These are phyloP conservation scores for Pseudorhombus dupliciocellatus DNA, from an alignment of 2,113 vertebrate genomes.

Conservation along the genomic window DNA sequence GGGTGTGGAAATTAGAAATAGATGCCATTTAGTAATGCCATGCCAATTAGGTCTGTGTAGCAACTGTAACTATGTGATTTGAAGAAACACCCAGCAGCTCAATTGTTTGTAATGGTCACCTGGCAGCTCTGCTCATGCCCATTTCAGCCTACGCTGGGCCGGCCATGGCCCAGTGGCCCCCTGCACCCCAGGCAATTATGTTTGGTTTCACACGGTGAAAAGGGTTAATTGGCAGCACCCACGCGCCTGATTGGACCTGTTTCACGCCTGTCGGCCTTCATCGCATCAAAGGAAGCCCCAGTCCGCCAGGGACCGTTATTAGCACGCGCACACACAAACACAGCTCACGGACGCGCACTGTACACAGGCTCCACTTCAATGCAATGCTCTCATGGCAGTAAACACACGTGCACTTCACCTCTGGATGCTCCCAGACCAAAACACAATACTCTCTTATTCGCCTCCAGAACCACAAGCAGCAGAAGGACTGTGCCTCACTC, in stretches of 20 bases:
- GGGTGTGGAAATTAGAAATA: slow-evolving; percentile 69
- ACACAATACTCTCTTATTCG: background rate
- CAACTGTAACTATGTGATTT: slow-evolving; percentile 76
- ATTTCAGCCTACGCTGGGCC: slow-evolving; percentile 76
- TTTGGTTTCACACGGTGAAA: slow-evolving; percentile 82
- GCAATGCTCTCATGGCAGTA: slow-evolving; percentile 1
- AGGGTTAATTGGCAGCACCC: slow-evolving; percentile 83
- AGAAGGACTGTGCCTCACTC: background rate
- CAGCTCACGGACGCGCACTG: slow-evolving; percentile 21
- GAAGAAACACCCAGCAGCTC: slow-evolving; percentile 70
- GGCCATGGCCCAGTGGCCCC: slow-evolving; percentile 72
- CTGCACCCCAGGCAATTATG: slow-evolving; percentile 79
- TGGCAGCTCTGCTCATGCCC: slow-evolving; percentile 76
- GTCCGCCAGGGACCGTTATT: slow-evolving; percentile 72
- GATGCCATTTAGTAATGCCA: slow-evolving; percentile 69
- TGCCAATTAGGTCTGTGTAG: slow-evolving; percentile 70
- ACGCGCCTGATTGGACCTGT: slow-evolving; percentile 83
- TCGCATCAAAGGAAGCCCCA: slow-evolving; percentile 78
- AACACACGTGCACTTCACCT: background rate
- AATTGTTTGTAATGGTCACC: slow-evolving; percentile 78
- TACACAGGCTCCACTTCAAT: slow-evolving; percentile 28
- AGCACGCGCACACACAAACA: slow-evolving; percentile 41
- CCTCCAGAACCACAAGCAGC: background rate
- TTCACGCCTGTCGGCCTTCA: slow-evolving; percentile 84
- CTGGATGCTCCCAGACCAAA: background rate